Base-by-base conservation (phyloP, 2,113 vertebrate species). In the Prietella phreatophila region DNA sequence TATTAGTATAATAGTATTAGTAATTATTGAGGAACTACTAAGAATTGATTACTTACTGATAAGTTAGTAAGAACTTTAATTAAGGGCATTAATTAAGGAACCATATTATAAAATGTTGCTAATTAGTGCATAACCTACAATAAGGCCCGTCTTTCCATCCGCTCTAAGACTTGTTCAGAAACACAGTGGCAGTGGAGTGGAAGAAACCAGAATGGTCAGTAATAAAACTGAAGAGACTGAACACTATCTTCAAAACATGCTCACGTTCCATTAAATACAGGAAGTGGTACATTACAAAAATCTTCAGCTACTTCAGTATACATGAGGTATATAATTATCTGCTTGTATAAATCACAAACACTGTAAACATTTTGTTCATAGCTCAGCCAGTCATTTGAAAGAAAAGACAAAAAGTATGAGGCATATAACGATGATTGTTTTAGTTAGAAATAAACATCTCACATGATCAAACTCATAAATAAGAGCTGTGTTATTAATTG, bases 301-400 rank as follows among this genome's bases (percentile, higher is more conserved):
- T 81, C 61, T 89, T 86, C 30, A 30, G 61, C 61, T 76, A 56
- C 47, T 83, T 67, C 53, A 47, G 67, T 85, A 82, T 76, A 33
- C 69, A 89, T 87, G 89, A 90, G 89, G 78, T 91, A 91, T 86
- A 88, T 88, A 86, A 91, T 79, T 85, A 89, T 88, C 76, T 83
- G 82, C 84, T 78, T 84, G 86, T 88, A 86, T 56, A 89, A 89
- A 89, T 87, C 60, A 83, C 84, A 87, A 89, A 85, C 84, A 84
- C 88, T 90, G 89, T 91, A 89, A 90, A 90, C 90, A 85, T 90
- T 76, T 88, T 79, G 42, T 63, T 87, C 55, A 84, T 84, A 61
- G 78, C 63, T 88, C 50, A 88, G 85, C 58, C 25, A 79, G 55
- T 56, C 86, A 9, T 75, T 71, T 47, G 58, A 53, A 86, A 87